Evolutionary conservation across 2,113 vertebrate species (phyloP), one percentile per base, ranked within the genome.

Genomic region (Todiramphus saurophagus): DNA sequence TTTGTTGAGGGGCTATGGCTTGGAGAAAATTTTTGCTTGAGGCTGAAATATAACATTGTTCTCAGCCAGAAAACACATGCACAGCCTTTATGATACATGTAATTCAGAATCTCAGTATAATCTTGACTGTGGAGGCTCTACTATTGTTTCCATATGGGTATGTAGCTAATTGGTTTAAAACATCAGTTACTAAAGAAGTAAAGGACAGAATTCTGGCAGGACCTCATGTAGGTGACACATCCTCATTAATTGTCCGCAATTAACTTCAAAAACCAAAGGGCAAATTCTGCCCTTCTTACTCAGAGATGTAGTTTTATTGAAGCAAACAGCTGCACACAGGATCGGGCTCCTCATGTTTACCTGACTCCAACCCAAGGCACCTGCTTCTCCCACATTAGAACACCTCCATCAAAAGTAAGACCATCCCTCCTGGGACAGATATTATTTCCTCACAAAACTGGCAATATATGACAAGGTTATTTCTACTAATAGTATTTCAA

Each of bases 1-100:
- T 95, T 89, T 92, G 62, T 94, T 75, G 87, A 94, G 91, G 91
- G 91, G 87, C 86, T 92, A 87, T 0, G 1, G 77, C 89, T 94
- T 44, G n/a, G 74, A 85, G 83, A 94, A 94, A 73, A 89, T 76
- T 92, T 93, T 89, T 91, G 83, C 94, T 94, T 12, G 50, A 91
- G 93, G 95, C 84, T 86, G 85, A 95, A 94, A 93, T 73, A 82
- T 33, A 87, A 79, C 87, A 79, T 93, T 44, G 58, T 78, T 87
- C 58, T 84, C 70, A 73, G 74, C 39, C 86, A 89, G 80, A 92
- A 91, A 94, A 91, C 33, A 33, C 64, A 90, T 66, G 82, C 74
- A 79, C 44, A 53, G 63, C 58, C 63, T 91, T 82, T 89, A 82
- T 87, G 82, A 78, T n/a, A 83, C 39, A 75, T 25, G 69, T 82